Evolutionary conservation across 2,888 invertebrate genomes (phyloP).

Genomic region (Drosophila robusta): DNA sequence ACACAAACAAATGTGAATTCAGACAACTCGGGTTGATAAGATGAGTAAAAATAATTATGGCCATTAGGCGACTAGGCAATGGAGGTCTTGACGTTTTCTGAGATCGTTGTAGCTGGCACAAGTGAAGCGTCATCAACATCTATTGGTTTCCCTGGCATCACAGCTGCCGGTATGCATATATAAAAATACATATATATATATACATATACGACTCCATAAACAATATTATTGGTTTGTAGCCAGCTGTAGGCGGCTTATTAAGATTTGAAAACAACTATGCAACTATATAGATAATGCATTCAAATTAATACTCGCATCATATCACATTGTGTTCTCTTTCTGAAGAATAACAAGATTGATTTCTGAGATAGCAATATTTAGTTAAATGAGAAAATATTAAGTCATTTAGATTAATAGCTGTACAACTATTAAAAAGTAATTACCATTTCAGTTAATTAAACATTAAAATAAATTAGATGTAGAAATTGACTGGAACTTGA

Average conservation of each 20-base stretch:
- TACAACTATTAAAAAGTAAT: too few species aligned
- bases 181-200: neutral
- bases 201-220: neutral
- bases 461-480: too few species aligned
- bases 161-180: constrained; percentile 6
- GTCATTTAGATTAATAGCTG: too few species aligned
- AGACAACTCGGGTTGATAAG: constrained; percentile 69
- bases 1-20: constrained; percentile 56
- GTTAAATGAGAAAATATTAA: too few species aligned
- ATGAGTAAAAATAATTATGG: constrained; percentile 76
- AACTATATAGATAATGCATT: too few species aligned
- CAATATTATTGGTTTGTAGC: neutral
- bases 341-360: too few species aligned
- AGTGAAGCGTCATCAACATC: constrained; percentile 19
- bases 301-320: too few species aligned
- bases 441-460: too few species aligned
- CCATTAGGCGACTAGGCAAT: constrained; percentile 70
- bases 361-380: too few species aligned
- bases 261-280: neutral
- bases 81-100: constrained; percentile 24
- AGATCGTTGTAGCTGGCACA: constrained; percentile 15
- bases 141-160: constrained; percentile 16
- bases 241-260: neutral
- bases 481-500: too few species aligned
- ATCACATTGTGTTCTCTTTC: too few species aligned